Evolutionary conservation across 92 coral and sea anemone genomes (phyloP).

Genomic region (Heliopora coerulea): DNA sequence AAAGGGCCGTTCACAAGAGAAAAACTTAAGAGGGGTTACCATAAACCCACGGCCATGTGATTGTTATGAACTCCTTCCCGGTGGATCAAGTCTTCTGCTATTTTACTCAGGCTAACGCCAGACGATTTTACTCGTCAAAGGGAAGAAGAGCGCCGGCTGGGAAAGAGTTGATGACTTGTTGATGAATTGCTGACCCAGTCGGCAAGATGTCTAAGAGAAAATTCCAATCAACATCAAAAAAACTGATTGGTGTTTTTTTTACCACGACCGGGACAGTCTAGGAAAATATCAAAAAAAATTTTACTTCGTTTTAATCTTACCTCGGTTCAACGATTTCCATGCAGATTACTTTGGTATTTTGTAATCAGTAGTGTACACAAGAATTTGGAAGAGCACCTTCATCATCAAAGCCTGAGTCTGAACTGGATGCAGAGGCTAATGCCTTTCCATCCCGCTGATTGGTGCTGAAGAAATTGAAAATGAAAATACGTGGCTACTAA

Average conservation of each 20-base stretch:
- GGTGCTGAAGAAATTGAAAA: not conserved
- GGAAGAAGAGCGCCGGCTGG: too few species aligned
- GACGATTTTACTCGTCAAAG: too few species aligned
- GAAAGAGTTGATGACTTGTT: too few species aligned
- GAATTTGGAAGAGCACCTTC: not conserved
- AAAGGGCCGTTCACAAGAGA: not conserved
- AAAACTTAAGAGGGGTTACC: not conserved
- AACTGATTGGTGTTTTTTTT: too few species aligned
- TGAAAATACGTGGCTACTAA: not conserved
- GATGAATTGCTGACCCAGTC: too few species aligned
- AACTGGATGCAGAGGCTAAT: not conserved
- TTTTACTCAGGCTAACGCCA: too few species aligned
- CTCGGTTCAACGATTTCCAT: not conserved
- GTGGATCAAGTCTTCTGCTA: too few species aligned
- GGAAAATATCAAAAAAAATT: not conserved
- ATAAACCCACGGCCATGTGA: not conserved
- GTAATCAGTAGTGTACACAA: not conserved
- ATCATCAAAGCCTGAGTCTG: constrained; percentile 4
- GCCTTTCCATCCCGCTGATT: not conserved
- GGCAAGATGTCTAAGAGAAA: too few species aligned
- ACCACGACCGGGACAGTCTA: too few species aligned
- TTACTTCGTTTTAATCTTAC: not conserved
- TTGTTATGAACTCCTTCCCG: too few species aligned
- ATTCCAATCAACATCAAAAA: too few species aligned
- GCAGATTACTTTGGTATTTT: not conserved